Evolutionary conservation across 1,140 invertebrate species (phyloP).

Genomic region (Asobara japonica): DNA sequence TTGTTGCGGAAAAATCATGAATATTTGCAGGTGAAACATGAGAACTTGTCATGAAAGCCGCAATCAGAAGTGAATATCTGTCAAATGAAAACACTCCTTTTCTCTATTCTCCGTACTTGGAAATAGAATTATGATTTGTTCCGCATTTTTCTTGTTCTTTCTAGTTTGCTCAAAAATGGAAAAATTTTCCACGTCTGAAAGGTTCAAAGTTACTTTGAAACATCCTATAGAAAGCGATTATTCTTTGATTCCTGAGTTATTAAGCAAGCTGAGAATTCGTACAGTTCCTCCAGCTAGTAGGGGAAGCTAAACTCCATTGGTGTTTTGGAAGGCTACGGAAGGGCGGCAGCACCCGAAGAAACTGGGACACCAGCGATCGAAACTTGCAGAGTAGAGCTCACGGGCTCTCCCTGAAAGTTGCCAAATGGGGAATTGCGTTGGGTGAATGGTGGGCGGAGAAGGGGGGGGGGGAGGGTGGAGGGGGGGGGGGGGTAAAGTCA

Average conservation of each 20-base stretch:
- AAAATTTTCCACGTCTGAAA: no score
- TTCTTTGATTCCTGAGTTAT: background rate
- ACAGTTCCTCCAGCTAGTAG: background rate
- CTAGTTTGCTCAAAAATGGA: no score
- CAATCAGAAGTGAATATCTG: no score
- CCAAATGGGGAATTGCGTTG: slow-evolving; percentile 30
- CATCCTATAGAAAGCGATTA: no score
- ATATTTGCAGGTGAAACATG: no score
- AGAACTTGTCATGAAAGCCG: no score
- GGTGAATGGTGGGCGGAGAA: background rate
- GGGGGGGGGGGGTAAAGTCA: background rate
- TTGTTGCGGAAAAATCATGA: no score
- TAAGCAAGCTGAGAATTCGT: background rate
- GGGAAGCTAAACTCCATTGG: slow-evolving; percentile 16
- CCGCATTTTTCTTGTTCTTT: no score
- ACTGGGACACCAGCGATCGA: slow-evolving; percentile 33
- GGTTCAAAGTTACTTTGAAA: no score
- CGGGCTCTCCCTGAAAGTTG: slow-evolving; percentile 24
- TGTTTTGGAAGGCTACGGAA: slow-evolving; percentile 1
- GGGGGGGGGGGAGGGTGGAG: background rate
- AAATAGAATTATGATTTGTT: no score
- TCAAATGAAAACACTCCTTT: no score
- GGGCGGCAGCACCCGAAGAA: slow-evolving; percentile 13
- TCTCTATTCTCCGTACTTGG: no score
- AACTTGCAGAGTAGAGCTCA: slow-evolving; percentile 33